Conservation (phyloP, 2,113 vertebrate species). For the Ifrita kowaldi region DNA sequence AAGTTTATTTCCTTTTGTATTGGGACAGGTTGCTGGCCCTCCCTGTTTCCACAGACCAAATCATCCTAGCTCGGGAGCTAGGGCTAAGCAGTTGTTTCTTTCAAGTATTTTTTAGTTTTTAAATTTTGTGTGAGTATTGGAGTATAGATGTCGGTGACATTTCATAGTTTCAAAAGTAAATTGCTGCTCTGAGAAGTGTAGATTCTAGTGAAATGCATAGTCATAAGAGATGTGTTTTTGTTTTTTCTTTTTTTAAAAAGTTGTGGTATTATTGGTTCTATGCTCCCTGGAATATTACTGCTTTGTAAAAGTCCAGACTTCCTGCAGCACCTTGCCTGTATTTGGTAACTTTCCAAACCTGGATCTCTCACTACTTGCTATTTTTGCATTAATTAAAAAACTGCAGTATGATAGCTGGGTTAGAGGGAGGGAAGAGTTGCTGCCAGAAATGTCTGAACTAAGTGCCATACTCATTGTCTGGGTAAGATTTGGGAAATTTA, state of each 20-base stretch:
- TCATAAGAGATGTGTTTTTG: slow-evolving; percentile 79
- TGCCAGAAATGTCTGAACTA: slow-evolving; percentile 92
- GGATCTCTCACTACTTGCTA: slow-evolving; percentile 80
- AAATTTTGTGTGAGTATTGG: slow-evolving; percentile 83
- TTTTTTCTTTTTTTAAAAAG: slow-evolving; percentile 73
- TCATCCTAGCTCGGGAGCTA: slow-evolving; percentile 93
- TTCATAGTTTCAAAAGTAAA: slow-evolving; percentile 88
- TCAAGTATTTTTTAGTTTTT: slow-evolving; percentile 85
- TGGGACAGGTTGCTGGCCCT: slow-evolving; percentile 94
- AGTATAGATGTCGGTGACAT: slow-evolving; percentile 85
- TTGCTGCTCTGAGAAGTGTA: slow-evolving; percentile 86
- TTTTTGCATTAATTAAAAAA: slow-evolving; percentile 81
- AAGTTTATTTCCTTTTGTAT: slow-evolving; percentile 91
- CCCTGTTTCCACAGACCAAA: slow-evolving; percentile 97
- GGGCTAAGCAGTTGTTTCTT: slow-evolving; percentile 85
- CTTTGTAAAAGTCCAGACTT: slow-evolving; percentile 82
- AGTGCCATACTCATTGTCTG: slow-evolving; percentile 92
- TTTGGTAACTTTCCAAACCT: slow-evolving; percentile 70
- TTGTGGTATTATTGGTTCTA: slow-evolving; percentile 88
- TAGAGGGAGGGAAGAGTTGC: slow-evolving; percentile 80
- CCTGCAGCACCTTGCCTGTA: slow-evolving; percentile 76
- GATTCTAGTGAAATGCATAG: slow-evolving; percentile 83
- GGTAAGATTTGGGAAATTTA: slow-evolving; percentile 88
- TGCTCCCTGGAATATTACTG: slow-evolving; percentile 83
- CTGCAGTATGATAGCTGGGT: slow-evolving; percentile 79